Conservation (phyloP, 1,140 invertebrate genomes). For the Cryptotermes secundus region DNA sequence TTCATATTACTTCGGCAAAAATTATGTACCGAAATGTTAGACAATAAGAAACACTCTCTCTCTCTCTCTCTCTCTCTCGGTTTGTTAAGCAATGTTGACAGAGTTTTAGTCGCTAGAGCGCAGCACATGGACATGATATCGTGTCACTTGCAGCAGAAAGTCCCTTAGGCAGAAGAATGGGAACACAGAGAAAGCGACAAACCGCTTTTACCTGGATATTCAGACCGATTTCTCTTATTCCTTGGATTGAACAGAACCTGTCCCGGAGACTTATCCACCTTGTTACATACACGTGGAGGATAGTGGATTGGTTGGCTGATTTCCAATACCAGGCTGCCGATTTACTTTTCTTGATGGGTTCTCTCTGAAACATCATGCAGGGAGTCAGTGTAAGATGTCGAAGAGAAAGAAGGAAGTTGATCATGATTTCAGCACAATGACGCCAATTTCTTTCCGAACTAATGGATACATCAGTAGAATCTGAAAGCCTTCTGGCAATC, state of each 20-base stretch:
- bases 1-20: too few relatives aligned
- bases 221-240: neutral
- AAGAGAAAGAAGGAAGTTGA: neutral
- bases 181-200: neutral
- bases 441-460: neutral
- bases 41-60: too few relatives aligned
- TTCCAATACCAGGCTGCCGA: neutral
- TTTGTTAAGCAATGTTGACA: too few relatives aligned
- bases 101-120: too few relatives aligned
- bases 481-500: neutral
- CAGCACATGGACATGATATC: neutral
- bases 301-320: neutral
- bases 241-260: neutral
- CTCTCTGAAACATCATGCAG: neutral
- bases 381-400: too few relatives aligned
- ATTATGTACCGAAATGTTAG: too few relatives aligned
- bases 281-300: neutral
- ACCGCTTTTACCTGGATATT: conserved; percentile 1
- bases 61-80: too few relatives aligned
- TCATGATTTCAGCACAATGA: neutral
- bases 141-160: neutral
- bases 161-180: neutral
- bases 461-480: neutral
- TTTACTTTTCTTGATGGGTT: too few relatives aligned
- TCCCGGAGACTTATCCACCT: too few relatives aligned